Percentiles rank a stretch among this genome's conserved stretches.
Conservation (phyloP, 2,888 invertebrate species). For the Sminthurides aquaticus region DNA sequence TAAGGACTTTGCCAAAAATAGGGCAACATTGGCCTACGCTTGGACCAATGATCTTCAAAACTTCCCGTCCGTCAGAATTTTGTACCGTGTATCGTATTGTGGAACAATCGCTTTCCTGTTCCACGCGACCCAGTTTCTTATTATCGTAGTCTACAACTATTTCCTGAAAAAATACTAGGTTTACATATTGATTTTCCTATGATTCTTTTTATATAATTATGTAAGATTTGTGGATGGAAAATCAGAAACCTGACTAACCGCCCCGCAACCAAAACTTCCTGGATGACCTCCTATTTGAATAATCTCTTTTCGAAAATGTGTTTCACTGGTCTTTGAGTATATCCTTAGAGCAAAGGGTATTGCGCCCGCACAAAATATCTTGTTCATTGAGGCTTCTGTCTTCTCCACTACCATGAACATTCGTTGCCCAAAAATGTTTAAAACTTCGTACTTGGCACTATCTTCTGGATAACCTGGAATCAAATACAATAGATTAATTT, state of each 20-base stretch:
- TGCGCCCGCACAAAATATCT: slow-evolving; percentile 16
- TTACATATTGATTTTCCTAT: neutral
- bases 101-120: slow-evolving; percentile 17
- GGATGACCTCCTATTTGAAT: slow-evolving; percentile 19
- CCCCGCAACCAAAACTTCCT: slow-evolving; percentile 18
- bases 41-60: slow-evolving; percentile 15
- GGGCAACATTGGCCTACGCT: slow-evolving; percentile 11
- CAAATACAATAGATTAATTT: neutral
- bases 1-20: slow-evolving; percentile 6
- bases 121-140: slow-evolving; percentile 12
- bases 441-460: slow-evolving; percentile 14
- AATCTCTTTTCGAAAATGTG: slow-evolving; percentile 18
- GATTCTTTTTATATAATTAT: too few species aligned
- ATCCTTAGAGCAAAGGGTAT: slow-evolving; percentile 14
- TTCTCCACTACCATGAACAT: slow-evolving; percentile 20
- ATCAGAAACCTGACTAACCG: too few species aligned
- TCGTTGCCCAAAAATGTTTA: slow-evolving; percentile 15
- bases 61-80: slow-evolving; percentile 14
- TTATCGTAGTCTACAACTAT: slow-evolving; percentile 15
- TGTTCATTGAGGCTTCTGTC: slow-evolving; percentile 14
- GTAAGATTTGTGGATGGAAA: too few species aligned
- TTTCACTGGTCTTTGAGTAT: slow-evolving; percentile 13
- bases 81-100: slow-evolving; percentile 17
- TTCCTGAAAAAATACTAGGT: too few species aligned
- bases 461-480: slow-evolving; percentile 16